These are phyloP conservation scores for Petrocephalus zakoni DNA, from an alignment of 2,113 vertebrate genomes.

Conservation along the genomic window DNA sequence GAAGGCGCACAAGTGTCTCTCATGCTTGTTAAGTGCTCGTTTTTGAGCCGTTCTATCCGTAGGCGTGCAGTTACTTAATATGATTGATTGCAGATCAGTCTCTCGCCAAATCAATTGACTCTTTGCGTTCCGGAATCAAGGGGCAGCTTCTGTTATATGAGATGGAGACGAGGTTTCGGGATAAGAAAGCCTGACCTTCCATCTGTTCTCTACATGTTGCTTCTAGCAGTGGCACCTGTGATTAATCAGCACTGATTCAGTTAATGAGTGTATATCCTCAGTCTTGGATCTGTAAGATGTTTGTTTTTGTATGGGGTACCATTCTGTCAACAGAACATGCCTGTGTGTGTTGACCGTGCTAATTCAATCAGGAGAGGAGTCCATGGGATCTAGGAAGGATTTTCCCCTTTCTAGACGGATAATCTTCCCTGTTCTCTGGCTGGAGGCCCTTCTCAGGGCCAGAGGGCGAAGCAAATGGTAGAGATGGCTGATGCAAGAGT, in stretches of 20 bases:
- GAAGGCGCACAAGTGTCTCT: not conserved
- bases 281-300: not conserved
- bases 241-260: not conserved
- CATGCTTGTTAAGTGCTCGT: not conserved
- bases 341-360: not conserved
- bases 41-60: not conserved
- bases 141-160: not conserved
- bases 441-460: not conserved
- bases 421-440: not conserved
- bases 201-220: not conserved
- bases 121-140: not conserved
- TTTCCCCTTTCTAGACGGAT: not conserved
- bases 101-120: not conserved
- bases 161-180: not conserved
- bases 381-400: not conserved
- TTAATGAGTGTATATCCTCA: not conserved
- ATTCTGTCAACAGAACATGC: not conserved
- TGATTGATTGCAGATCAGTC: not conserved
- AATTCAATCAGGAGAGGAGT: not conserved
- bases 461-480: not conserved
- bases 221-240: not conserved
- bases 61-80: not conserved
- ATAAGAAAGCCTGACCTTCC: not conserved
- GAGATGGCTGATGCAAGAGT: constrained; percentile 1
- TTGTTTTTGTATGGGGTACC: not conserved